phyloP scores from a whole-genome alignment of 1,140 invertebrate genomes.

The Bathynomus jamesi region DNA sequence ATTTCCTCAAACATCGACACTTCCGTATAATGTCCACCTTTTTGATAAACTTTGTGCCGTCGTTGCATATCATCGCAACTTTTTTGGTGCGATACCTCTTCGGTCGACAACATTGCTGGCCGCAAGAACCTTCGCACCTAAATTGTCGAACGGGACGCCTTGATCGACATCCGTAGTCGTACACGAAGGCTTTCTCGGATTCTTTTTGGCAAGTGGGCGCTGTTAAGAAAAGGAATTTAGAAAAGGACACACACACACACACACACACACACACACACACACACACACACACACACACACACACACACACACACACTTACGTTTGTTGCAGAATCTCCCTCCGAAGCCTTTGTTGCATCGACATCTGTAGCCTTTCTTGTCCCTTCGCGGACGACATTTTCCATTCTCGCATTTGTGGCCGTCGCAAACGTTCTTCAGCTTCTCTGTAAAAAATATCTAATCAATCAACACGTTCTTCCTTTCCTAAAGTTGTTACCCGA shows the following conservation, averaged over 20 bases:
- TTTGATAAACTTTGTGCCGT: constrained; percentile 87
- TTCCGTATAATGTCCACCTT: constrained; percentile 92
- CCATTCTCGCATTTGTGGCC: constrained; percentile 64
- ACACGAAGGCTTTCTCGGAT: constrained; percentile 76
- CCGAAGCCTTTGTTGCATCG: constrained; percentile 78
- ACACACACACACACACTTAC: constrained; percentile 47
- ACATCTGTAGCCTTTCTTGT: constrained; percentile 40
- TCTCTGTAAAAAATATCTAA: background rate
- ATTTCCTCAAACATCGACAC: constrained; percentile 49
- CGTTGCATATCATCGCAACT: constrained; percentile 83
- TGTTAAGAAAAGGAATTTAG: constrained; percentile 39
- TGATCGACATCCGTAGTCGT: constrained; percentile 78
- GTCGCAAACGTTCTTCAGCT: constrained; percentile 24
- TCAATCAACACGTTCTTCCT: background rate
- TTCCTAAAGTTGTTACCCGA: background rate
- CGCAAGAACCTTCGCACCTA: constrained; percentile 64
- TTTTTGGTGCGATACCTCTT: constrained; percentile 83
- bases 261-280: background rate
- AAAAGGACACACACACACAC: too few relatives aligned
- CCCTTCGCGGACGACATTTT: constrained; percentile 64
- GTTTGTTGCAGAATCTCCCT: constrained; percentile 87
- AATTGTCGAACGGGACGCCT: constrained; percentile 79
- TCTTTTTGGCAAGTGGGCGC: constrained; percentile 80
- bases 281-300: background rate
- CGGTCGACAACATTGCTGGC: constrained; percentile 71